Evolutionary conservation across 2,888 invertebrate genomes (phyloP), one percentile per base, ranked within the genome.

Genomic region (Scelioninae gen. 2): DNA sequence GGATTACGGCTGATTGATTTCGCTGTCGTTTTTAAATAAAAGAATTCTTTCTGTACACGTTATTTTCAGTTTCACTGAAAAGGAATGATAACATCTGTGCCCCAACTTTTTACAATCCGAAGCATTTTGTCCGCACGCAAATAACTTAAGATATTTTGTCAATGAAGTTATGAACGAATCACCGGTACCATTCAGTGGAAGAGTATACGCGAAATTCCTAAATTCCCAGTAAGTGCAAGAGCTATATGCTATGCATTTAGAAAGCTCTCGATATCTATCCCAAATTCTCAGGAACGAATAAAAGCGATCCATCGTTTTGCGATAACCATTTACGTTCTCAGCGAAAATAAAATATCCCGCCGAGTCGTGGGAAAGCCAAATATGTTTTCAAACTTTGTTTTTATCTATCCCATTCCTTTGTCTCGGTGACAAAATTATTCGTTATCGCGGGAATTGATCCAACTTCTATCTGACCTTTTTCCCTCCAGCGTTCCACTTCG

Each of bases 351-450:
- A 55, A 55, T 45, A 50, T 31, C 50, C 50, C 33, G 9, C 11
- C 35, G 13, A 48, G 19, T 60, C 48, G 39, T 48, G 60, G 28
- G 37, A 67, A 58, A 63, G 39, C 45, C 46, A 61, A 67, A 68
- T 63, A 61, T 57, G 45, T 55, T 67, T 68, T 45, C 25, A 28
- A 61, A 68, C 43, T 67, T 57, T 63, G 31, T 72, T 60, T 65
- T 72, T 60, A 71, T 65, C 46, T 60, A 15, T 46, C 31, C 39
- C 43, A 22, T 28, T 39, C 22, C 19, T 67, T 50, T 55, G 28
- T 43, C 43, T 61, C 22, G 10, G 9, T 31, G 39, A 55, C 43
- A 61, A 64, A 68, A 73, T 61, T 57, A 68, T 57, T 68, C 57
- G 50, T 58, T 63, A 68, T 73, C 63, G 48, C 37, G 15, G n/a